Conservation (phyloP, 2,113 vertebrate genomes). For the Oncorhynchus mykiss region DNA sequence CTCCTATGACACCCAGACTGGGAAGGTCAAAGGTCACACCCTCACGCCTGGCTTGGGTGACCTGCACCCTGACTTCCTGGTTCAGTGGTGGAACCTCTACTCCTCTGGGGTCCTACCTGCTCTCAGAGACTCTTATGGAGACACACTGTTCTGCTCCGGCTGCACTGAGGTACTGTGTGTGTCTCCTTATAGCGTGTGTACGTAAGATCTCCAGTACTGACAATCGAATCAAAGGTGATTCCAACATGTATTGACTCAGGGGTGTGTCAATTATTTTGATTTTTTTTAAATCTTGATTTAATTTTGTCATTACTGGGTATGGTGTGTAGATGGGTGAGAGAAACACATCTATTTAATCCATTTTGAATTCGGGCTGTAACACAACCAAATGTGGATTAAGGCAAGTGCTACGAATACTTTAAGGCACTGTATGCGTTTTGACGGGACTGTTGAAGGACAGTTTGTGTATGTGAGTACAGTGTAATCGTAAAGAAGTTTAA, state of each 20-base stretch:
- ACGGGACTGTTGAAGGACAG: too few relatives aligned
- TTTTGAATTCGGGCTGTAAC: too few relatives aligned
- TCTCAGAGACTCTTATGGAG: conserved; percentile 78
- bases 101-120: conserved; percentile 71
- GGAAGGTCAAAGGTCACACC: conserved; percentile 77
- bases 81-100: conserved; percentile 90
- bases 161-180: conserved; percentile 58
- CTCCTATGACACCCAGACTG: conserved; percentile 80
- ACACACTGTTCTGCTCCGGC: conserved; percentile 67
- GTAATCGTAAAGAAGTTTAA: too few relatives aligned
- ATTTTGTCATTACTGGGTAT: background rate
- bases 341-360: too few relatives aligned
- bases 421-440: background rate
- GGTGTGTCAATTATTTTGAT: too few relatives aligned
- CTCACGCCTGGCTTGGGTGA: conserved; percentile 60
- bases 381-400: too few relatives aligned
- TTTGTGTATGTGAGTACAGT: too few relatives aligned
- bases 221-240: conserved; percentile 69
- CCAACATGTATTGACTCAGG: too few relatives aligned
- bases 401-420: too few relatives aligned
- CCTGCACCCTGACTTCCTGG: conserved; percentile 84
- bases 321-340: too few relatives aligned
- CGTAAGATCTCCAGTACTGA: conserved; percentile 94
- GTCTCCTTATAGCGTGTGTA: conserved; percentile 90
- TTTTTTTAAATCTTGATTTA: too few relatives aligned